Conservation (phyloP, 2,797 vertebrate genomes). For the Pogoniulus pusillus region DNA sequence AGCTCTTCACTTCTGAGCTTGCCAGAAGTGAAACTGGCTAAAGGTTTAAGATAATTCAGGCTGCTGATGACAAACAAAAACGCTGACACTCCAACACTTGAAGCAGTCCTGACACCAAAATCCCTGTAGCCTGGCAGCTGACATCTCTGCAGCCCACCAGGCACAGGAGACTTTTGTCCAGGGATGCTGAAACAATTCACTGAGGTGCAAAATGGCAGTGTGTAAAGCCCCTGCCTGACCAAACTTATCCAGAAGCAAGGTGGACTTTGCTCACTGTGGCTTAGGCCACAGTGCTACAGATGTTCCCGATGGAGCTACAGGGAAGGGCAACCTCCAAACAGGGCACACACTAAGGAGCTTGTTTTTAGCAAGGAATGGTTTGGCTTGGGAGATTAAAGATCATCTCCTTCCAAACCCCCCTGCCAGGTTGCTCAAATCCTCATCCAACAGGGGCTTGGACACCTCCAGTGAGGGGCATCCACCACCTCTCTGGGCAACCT, state of each 20-base stretch:
- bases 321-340: background rate
- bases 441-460: too few relatives aligned
- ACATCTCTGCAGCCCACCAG: too few relatives aligned
- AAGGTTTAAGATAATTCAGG: background rate
- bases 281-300: fast-evolving
- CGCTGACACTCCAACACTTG: background rate
- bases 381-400: too few relatives aligned
- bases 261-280: fast-evolving
- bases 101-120: background rate
- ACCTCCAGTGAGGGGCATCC: too few relatives aligned
- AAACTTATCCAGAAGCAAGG: background rate
- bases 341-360: fast-evolving
- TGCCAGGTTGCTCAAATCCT: too few relatives aligned
- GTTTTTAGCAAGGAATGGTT: background rate
- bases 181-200: background rate
- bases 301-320: fast-evolving
- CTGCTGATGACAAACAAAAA: background rate
- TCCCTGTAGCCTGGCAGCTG: background rate
- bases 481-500: too few relatives aligned
- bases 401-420: too few relatives aligned
- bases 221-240: fast-evolving
- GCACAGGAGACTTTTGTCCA: fast-evolving
- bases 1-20: background rate
- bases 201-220: fast-evolving
- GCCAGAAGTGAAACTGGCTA: background rate